These are phyloP conservation scores for Pempheris klunzingeri DNA, from an alignment of 2,797 vertebrate species.

Conservation along the genomic window DNA sequence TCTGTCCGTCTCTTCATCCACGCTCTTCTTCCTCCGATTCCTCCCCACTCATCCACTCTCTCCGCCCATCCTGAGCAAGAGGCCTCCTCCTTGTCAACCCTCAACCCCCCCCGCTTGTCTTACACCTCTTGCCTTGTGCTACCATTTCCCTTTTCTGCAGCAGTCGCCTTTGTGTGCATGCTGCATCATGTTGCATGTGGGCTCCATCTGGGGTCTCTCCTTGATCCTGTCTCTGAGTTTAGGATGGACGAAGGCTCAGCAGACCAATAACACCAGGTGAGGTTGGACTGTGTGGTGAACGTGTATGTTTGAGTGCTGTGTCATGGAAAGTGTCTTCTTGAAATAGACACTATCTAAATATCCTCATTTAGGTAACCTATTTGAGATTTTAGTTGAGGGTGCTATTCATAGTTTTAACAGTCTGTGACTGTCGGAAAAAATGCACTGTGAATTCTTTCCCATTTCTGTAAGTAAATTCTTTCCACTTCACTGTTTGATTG, in stretches of 20 bases:
- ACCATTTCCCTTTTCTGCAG: conserved; percentile 37
- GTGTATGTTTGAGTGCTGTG: neutral
- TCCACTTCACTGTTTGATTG: conserved; percentile 50
- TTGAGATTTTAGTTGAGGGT: neutral
- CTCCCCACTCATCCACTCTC: conserved; percentile 48
- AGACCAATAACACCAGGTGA: conserved; percentile 81
- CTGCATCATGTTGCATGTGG: conserved; percentile 72
- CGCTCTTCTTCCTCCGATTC: conserved; percentile 21
- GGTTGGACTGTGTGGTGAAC: conserved; percentile 1
- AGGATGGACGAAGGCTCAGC: conserved; percentile 74
- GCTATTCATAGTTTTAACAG: neutral
- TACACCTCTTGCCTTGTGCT: conserved; percentile 59
- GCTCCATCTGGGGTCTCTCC: conserved; percentile 67
- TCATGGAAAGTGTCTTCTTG: neutral
- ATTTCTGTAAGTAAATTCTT: conserved; percentile 49
- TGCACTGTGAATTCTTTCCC: conserved; percentile 46
- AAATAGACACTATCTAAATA: neutral
- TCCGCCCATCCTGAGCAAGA: conserved; percentile 58
- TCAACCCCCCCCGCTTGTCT: conserved; percentile 24
- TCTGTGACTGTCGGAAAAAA: neutral
- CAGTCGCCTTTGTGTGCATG: conserved; percentile 32
- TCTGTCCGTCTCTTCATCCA: conserved; percentile 37
- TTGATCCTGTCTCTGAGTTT: conserved; percentile 73
- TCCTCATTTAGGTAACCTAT: conserved; percentile 8
- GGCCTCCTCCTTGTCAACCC: conserved; percentile 44